Conservation (phyloP, 2,113 vertebrate genomes). For the Circaetus gallicus region DNA sequence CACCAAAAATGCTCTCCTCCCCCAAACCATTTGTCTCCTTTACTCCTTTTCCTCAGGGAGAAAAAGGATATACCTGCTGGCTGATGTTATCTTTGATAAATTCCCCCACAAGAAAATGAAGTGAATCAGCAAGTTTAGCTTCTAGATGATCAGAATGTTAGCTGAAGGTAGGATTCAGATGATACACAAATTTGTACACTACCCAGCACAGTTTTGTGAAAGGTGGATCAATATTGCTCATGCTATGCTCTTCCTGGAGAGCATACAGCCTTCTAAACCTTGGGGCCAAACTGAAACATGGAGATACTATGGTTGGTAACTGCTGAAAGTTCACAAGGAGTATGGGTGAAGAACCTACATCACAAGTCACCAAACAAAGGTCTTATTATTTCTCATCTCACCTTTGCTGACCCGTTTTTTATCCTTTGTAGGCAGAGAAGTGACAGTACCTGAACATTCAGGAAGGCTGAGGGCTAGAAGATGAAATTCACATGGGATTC, state of each 20-base stretch:
- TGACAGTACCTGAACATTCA: neutral
- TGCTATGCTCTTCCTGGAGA: neutral
- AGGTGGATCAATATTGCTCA: neutral
- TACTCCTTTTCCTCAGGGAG: neutral
- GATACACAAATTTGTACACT: neutral
- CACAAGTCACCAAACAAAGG: neutral
- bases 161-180: neutral
- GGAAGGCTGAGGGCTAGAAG: neutral
- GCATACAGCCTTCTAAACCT: neutral
- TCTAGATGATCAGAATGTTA: neutral
- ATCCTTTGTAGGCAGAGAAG: neutral
- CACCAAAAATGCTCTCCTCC: neutral
- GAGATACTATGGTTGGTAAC: neutral
- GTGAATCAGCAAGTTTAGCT: neutral
- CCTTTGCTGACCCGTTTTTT: neutral
- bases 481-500: neutral
- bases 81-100: neutral
- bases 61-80: neutral
- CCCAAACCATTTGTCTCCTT: neutral
- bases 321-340: neutral
- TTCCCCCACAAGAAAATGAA: neutral
- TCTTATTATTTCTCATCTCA: neutral
- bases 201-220: neutral
- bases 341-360: neutral
- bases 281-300: neutral